Evolutionary conservation across 2,113 vertebrate genomes (phyloP), one percentile per base, ranked within the genome.

Genomic region (Oenanthe melanoleuca): DNA sequence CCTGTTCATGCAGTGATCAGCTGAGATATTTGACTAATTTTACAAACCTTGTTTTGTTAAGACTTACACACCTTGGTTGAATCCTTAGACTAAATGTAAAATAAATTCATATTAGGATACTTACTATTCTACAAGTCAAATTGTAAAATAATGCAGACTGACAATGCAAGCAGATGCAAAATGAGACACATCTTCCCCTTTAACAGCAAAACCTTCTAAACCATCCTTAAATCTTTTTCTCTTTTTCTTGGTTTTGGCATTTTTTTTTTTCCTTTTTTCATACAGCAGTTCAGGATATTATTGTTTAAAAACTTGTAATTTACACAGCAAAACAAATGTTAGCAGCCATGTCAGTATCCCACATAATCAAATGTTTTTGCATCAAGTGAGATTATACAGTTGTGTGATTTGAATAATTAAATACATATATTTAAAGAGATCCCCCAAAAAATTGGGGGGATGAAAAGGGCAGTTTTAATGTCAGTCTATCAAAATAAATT

Each of bases 401-500:
- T 91, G 85, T 88, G 89, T 88, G 89, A 96, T 95, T 96, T 97
- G 95, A 93, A 97, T 95, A 97, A 90, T 96, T 95, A 96, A 96
- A 97, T 96, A 75, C 85, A 96, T 97, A 88, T 96, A 85, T 96
- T 97, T 97, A 95, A 97, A 93, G 90, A 96, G 94, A 96, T 74
- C 80, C 82, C 63, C 87, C 96, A 95, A 90, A 66, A 67, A 55
- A 93, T 26, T 37, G 14, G 6, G 28, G 18, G 37, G 10, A 50
- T 78, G 44, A 94, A 97, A 96, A 94, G 81, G 79, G 81, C 74
- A 96, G 59, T 79, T 95, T 25, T 80, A 90, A 80, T 96, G 94
- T 95, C 92, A 96, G 24, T 79, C n/a, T 95, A 95, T 95, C 72
- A 96, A 97, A 98, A 97, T 92, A 94, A 98, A 97, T 97, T 75